Evolutionary conservation across 2,113 vertebrate genomes (phyloP).

Genomic region (Naja naja): DNA sequence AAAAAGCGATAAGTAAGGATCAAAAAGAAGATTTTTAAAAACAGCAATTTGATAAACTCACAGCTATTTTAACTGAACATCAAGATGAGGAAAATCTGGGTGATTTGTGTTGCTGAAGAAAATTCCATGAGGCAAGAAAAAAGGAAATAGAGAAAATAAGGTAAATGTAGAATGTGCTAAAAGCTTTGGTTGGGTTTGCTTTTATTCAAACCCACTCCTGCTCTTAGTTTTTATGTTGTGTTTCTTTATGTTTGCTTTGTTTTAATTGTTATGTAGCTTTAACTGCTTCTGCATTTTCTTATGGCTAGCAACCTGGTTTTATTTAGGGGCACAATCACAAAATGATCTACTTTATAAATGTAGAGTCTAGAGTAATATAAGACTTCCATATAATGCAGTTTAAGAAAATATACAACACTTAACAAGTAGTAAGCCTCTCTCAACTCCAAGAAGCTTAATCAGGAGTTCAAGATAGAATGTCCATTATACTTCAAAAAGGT

Average conservation of each 20-base stretch:
- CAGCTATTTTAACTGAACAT: background rate
- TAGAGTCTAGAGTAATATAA: background rate
- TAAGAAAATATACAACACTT: background rate
- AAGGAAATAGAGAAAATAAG: constrained; percentile 24
- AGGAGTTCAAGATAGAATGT: background rate
- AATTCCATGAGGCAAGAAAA: constrained; percentile 27
- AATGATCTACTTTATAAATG: background rate
- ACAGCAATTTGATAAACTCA: background rate
- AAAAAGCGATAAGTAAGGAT: constrained; percentile 27
- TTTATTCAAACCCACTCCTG: background rate
- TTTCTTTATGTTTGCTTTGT: background rate
- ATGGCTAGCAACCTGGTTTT: background rate
- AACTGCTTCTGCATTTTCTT: background rate
- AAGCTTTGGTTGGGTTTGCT: constrained; percentile 4
- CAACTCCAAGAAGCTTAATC: background rate
- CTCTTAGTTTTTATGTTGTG: background rate
- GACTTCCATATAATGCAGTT: background rate
- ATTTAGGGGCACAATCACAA: background rate
- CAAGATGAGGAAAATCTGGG: background rate
- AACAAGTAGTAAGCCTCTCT: background rate
- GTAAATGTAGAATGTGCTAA: constrained; percentile 36
- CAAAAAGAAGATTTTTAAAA: constrained; percentile 19
- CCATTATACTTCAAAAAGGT: background rate
- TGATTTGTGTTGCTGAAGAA: constrained; percentile 26
- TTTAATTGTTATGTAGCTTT: background rate